A percentile compares a stretch with the other conserved stretches of the same genome.
Evolutionary conservation across 2,888 invertebrate genomes (phyloP).

Genomic region (Spodoptera picta): DNA sequence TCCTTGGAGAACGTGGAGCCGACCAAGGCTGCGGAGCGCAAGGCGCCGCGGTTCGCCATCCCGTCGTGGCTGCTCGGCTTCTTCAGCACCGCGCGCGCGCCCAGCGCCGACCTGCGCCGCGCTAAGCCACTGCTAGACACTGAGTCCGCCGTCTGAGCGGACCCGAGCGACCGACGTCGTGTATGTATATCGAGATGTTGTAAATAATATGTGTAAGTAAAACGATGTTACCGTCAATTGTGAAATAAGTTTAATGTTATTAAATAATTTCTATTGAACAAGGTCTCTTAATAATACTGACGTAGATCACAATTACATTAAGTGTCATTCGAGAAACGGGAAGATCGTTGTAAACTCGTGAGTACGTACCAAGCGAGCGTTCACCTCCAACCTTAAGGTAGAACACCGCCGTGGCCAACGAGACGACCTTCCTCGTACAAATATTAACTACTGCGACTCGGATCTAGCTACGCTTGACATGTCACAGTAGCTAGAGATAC

Average conservation of each 20-base stretch:
- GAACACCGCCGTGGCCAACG: conserved; percentile 14
- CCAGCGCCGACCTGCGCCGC: conserved; percentile 87
- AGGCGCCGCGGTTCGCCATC: conserved; percentile 91
- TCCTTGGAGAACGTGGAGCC: conserved; percentile 92
- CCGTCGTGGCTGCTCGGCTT: conserved; percentile 93
- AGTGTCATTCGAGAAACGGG: conserved; percentile 46
- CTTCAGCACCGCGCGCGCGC: conserved; percentile 91
- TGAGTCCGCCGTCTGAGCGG: conserved; percentile 83
- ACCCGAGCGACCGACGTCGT: conserved; percentile 20
- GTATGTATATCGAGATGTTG: conserved; percentile 84
- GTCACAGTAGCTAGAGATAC: conserved; percentile 42
- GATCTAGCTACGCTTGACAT: conserved; percentile 46
- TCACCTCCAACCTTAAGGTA: conserved; percentile 32
- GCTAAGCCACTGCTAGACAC: conserved; percentile 83
- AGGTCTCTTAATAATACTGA: conserved; percentile 86
- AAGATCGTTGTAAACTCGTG: conserved; percentile 9
- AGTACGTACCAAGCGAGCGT: background rate
- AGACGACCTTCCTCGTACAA: conserved; percentile 21
- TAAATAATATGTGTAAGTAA: conserved; percentile 88
- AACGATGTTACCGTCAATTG: conserved; percentile 89
- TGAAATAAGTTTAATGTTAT: conserved; percentile 89
- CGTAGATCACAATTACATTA: conserved; percentile 80
- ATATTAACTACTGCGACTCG: conserved; percentile 21
- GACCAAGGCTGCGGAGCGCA: conserved; percentile 89
- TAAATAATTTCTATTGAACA: conserved; percentile 88